phyloP scores from a whole-genome alignment of 2,797 vertebrate genomes.

The Leptatherina wallacei region DNA sequence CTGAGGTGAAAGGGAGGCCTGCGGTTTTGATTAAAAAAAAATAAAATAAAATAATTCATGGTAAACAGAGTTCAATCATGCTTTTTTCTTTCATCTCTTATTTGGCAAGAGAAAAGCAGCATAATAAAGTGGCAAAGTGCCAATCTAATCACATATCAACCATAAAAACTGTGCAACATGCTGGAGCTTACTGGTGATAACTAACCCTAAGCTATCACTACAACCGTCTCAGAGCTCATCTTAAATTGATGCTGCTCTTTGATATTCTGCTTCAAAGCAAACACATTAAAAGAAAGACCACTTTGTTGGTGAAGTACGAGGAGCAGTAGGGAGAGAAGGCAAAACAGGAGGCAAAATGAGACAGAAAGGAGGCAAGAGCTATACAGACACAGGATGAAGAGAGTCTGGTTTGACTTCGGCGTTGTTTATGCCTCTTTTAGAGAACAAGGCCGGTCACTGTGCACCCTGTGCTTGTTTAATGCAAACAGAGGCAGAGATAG shows the following conservation, averaged over 20 bases:
- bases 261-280: constrained; percentile 67
- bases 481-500: constrained; percentile 54
- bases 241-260: constrained; percentile 64
- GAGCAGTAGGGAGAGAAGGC: constrained; percentile 20
- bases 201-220: constrained; percentile 48
- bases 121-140: constrained; percentile 12
- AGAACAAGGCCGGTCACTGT: constrained; percentile 73
- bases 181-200: constrained; percentile 29
- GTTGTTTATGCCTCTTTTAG: constrained; percentile 63
- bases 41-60: constrained; percentile 10
- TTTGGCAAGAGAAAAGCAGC: constrained; percentile 1
- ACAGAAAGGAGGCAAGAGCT: not conserved
- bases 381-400: constrained; percentile 53
- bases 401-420: constrained; percentile 60
- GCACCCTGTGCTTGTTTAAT: constrained; percentile 50
- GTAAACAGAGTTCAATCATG: not conserved
- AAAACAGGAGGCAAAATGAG: constrained; percentile 28
- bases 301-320: constrained; percentile 18
- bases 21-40: constrained; percentile 34
- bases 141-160: constrained; percentile 6
- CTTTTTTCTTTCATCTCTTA: constrained; percentile 5
- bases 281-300: constrained; percentile 53
- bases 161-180: constrained; percentile 47
- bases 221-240: constrained; percentile 47
- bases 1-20: constrained; percentile 81